Base-by-base conservation (phyloP, 2,113 vertebrate species). In the Burhinus oedicnemus region DNA sequence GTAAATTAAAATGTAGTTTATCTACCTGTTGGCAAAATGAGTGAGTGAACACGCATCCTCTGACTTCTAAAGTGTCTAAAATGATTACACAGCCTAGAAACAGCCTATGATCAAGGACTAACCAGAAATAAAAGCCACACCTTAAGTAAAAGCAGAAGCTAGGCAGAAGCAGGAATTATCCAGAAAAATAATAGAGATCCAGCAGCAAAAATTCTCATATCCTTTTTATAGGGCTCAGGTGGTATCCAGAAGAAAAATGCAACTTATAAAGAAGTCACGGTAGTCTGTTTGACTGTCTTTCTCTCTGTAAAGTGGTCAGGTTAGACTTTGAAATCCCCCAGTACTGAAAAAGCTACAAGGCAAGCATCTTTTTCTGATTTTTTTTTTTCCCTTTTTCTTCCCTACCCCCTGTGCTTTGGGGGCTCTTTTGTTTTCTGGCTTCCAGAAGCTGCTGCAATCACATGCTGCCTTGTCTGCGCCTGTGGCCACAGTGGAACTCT, bases 381-480 rank as follows among this genome's bases (percentile, higher is more conserved):
- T 64, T 27, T 25, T 49, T 19, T 4, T 4, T 1, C 5, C 17
- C 71, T 36, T 25, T 71, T 25, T 2, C 8, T 42, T 32, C 32
- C n/a, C 14, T 70, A 51, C 6, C 7, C 7, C 3, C 40, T 40
- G 40, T 11, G 60, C 29, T 52, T 20, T 52, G n/a, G 17, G 29
- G 15, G 3, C 19, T n/a, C 12, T 9, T 17, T 40, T 51, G 17
- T n/a, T 45, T 79, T 15, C n/a, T 42, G 62, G 21, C 29, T 69
- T 78, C 20, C 40, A 86, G 44, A 38, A 47, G 44, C 12, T 49
- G 36, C 26, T 36, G 44, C 54, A 49, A 62, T 57, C 49, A 13
- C 21, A 9, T 1, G 16, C 36, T 3, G 3, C 23, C 21, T 22
- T 12, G 9, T 7, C 32, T n/a, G 21, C 2, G 1, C 25, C 42